Percentiles rank a stretch among this genome's conserved stretches.
Evolutionary conservation across 2,113 vertebrate genomes (phyloP).

Genomic region (Crotalus viridis): DNA sequence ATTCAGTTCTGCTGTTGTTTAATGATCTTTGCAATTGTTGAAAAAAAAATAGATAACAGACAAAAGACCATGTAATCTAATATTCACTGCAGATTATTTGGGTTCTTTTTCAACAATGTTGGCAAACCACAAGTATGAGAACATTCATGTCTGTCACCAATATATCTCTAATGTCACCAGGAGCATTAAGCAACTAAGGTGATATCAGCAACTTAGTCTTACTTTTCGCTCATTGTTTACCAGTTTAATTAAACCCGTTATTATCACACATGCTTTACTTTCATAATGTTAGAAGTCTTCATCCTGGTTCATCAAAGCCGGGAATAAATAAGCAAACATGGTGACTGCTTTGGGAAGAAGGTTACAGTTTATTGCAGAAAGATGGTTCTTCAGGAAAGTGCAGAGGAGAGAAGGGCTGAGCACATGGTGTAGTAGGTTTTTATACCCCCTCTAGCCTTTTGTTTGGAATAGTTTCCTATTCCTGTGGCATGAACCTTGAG

Average conservation of each 20-base stretch:
- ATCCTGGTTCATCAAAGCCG: too few relatives aligned
- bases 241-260: not conserved
- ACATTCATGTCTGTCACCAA: not conserved
- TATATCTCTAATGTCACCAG: not conserved
- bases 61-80: not conserved
- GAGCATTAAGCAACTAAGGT: not conserved
- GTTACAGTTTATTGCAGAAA: too few relatives aligned
- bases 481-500: too few relatives aligned
- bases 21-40: not conserved
- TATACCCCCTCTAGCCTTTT: too few relatives aligned
- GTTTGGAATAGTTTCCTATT: too few relatives aligned
- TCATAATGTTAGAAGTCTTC: not conserved
- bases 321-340: too few relatives aligned
- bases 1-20: not conserved
- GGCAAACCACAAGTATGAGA: not conserved
- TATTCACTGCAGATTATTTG: not conserved
- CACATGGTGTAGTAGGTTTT: too few relatives aligned
- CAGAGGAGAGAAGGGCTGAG: too few relatives aligned
- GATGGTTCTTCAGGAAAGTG: too few relatives aligned
- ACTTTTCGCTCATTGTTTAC: not conserved
- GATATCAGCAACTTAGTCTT: not conserved
- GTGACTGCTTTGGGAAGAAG: too few relatives aligned
- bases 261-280: not conserved
- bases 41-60: not conserved
- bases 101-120: not conserved